Percentiles rank a stretch among this genome's conserved stretches.
phyloP scores from a whole-genome alignment of 2,797 vertebrate species.

The Betta splendens region DNA sequence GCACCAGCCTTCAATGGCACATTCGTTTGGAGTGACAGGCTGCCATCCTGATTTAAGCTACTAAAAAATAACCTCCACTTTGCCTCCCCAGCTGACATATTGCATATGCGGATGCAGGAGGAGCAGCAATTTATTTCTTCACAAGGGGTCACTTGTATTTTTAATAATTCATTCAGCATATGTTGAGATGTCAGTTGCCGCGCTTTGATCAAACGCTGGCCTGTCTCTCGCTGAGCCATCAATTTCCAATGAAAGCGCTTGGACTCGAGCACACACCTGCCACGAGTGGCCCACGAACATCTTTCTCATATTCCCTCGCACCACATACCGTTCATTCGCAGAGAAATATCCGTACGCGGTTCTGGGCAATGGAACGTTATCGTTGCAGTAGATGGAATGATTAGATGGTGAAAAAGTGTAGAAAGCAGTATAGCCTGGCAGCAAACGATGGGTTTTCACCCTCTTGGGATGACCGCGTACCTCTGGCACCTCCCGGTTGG shows the following conservation, averaged over 20 bases:
- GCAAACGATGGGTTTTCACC: constrained; percentile 48
- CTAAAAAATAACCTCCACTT: constrained; percentile 76
- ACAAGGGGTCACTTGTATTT: constrained; percentile 83
- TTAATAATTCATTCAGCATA: constrained; percentile 85
- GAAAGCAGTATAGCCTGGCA: constrained; percentile 22
- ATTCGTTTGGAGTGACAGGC: constrained; percentile 66
- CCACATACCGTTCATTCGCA: constrained; percentile 8
- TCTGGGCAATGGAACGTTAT: constrained; percentile 26
- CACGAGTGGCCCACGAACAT: constrained; percentile 33
- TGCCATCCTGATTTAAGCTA: constrained; percentile 71
- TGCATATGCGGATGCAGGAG: constrained; percentile 69
- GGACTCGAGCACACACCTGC: constrained; percentile 63
- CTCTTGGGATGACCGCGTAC: constrained; percentile 52
- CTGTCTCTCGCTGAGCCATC: constrained; percentile 76
- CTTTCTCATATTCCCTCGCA: constrained; percentile 17
- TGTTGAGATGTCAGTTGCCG: constrained; percentile 79
- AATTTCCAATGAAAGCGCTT: constrained; percentile 67
- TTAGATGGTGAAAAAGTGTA: constrained; percentile 16
- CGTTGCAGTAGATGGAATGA: constrained; percentile 18
- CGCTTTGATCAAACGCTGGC: constrained; percentile 79
- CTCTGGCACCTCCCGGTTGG: constrained; percentile 42
- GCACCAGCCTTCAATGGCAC: constrained; percentile 49
- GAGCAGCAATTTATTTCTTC: constrained; percentile 80
- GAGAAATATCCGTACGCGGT: constrained; percentile 16
- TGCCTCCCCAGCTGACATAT: constrained; percentile 70